Conservation (phyloP, 2,113 vertebrate genomes). For the Kryptolebias marmoratus region DNA sequence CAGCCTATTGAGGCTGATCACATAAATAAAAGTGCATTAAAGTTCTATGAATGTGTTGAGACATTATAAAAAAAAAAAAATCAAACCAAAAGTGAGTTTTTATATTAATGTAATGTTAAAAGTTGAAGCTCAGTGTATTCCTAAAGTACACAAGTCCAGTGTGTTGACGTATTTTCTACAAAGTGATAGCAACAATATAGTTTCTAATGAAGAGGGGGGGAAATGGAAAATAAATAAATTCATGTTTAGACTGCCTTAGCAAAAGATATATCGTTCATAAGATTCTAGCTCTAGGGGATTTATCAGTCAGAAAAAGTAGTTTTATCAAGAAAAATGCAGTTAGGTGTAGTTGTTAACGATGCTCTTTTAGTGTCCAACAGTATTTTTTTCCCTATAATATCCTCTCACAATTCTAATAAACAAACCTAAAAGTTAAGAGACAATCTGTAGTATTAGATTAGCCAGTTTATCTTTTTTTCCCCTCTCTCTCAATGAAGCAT, state of each 20-base stretch:
- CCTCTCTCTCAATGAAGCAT: too few relatives aligned
- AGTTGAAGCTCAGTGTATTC: slow-evolving; percentile 26
- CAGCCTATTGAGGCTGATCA: slow-evolving; percentile 40
- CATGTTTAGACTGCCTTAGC: slow-evolving; percentile 37
- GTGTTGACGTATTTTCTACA: slow-evolving; percentile 22
- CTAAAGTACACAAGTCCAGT: slow-evolving; percentile 20
- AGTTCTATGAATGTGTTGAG: slow-evolving; percentile 27
- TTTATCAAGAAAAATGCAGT: slow-evolving; percentile 70
- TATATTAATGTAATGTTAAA: slow-evolving; percentile 15
- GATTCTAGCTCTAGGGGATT: slow-evolving; percentile 68
- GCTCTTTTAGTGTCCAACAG: too few relatives aligned
- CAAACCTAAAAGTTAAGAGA: too few relatives aligned
- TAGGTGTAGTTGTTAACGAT: too few relatives aligned
- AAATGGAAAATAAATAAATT: slow-evolving; percentile 27
- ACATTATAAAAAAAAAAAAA: not conserved
- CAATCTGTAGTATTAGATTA: too few relatives aligned
- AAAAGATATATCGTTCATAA: slow-evolving; percentile 63
- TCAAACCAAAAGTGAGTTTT: slow-evolving; percentile 2
- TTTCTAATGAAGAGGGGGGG: slow-evolving; percentile 33
- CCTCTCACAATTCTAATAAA: too few relatives aligned
- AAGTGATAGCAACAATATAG: slow-evolving; percentile 27
- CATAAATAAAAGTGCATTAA: slow-evolving; percentile 13
- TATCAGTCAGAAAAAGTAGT: slow-evolving; percentile 59
- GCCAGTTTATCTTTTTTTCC: too few relatives aligned
- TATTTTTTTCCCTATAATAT: too few relatives aligned